These are phyloP conservation scores for Halocynthia aurantium DNA, from an alignment of 23 tunicate genomes.

Conservation along the genomic window DNA sequence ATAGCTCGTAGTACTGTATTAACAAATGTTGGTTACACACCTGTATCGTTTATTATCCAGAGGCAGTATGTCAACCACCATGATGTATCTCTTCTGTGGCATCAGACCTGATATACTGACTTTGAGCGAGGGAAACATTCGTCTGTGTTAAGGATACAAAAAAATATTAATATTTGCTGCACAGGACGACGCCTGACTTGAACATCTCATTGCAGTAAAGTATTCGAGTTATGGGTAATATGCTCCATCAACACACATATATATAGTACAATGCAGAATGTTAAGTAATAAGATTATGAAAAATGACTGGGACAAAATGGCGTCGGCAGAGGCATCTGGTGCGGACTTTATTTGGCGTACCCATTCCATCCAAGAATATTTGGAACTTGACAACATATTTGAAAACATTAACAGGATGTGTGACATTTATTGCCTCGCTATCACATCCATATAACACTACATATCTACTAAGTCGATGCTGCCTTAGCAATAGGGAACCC, in stretches of 20 bases:
- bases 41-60: slow-evolving; percentile 83
- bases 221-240: background rate
- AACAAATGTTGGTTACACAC: background rate
- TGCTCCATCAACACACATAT: background rate
- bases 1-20: background rate
- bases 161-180: background rate
- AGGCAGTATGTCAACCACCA: slow-evolving; percentile 56
- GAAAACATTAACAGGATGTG: background rate
- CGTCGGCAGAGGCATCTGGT: no score
- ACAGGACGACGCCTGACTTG: background rate
- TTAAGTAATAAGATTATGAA: background rate
- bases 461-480: background rate
- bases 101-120: slow-evolving; percentile 33
- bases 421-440: background rate
- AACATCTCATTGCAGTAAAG: background rate
- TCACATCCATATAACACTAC: background rate
- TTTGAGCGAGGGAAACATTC: slow-evolving; percentile 75
- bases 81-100: slow-evolving; percentile 33
- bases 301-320: background rate
- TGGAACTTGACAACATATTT: background rate
- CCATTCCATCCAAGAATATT: background rate
- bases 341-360: no score
- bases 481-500: background rate
- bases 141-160: slow-evolving; percentile 21
- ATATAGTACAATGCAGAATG: background rate